Percentiles rank a stretch among this genome's conserved stretches.
Conservation (phyloP, 2,113 vertebrate genomes). For the Cavia porcellus region DNA sequence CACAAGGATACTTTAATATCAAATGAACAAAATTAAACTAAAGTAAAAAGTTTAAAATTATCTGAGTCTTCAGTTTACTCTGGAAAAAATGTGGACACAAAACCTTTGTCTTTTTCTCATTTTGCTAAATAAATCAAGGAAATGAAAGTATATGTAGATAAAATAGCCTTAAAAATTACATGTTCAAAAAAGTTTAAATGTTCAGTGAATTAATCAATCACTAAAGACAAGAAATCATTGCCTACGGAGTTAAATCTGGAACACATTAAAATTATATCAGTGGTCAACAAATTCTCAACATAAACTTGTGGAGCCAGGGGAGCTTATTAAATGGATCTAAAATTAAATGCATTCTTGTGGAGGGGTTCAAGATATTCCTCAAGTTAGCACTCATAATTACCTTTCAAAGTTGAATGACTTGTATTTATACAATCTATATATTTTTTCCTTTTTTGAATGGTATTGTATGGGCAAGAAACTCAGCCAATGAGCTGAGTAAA, state of each 20-base stretch:
- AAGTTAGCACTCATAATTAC: neutral
- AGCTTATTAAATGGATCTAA: neutral
- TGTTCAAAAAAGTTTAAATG: neutral
- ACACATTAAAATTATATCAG: neutral
- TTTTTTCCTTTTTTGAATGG: neutral
- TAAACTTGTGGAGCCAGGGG: neutral
- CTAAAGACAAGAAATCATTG: neutral
- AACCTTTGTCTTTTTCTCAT: neutral
- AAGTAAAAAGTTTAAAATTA: constrained; percentile 51
- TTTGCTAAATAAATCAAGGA: constrained; percentile 30
- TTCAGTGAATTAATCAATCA: neutral
- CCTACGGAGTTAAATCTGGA: neutral
- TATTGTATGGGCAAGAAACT: neutral
- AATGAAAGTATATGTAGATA: neutral
- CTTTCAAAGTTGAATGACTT: neutral
- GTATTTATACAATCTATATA: neutral
- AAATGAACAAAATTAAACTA: constrained; percentile 56
- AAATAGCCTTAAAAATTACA: neutral
- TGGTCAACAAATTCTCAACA: neutral
- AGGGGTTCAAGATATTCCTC: neutral
- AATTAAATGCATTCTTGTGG: neutral
- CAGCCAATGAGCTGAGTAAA: neutral
- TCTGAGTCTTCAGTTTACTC: constrained; percentile 6
- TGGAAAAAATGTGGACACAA: neutral
- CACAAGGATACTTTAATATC: constrained; percentile 59